phyloP scores from a whole-genome alignment of 1,140 invertebrate genomes.

The Caerostris darwini region DNA sequence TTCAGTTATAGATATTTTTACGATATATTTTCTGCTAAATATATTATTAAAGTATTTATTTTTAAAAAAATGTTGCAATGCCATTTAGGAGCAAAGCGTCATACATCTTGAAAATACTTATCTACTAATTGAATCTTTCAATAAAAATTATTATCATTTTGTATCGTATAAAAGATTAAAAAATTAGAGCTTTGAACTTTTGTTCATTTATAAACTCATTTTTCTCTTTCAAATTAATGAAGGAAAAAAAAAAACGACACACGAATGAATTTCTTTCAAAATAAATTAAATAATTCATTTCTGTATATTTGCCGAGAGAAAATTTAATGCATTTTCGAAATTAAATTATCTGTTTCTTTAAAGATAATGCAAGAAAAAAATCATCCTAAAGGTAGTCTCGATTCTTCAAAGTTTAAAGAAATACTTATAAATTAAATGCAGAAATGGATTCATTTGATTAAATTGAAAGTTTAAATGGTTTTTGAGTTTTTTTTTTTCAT shows the following conservation, averaged over 20 bases:
- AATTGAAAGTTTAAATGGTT: conserved; percentile 25
- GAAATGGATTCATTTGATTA: conserved; percentile 13
- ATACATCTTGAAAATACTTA: no score
- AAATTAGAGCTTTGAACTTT: neutral
- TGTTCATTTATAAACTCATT: neutral
- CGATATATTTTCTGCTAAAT: no score
- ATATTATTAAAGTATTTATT: no score
- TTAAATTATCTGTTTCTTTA: neutral
- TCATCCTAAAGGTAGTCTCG: neutral
- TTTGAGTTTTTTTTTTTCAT: neutral
- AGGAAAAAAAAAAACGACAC: neutral
- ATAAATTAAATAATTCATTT: neutral
- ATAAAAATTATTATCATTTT: no score
- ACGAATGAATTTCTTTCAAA: neutral
- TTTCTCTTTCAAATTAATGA: neutral
- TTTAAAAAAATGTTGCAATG: no score
- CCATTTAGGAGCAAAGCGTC: no score
- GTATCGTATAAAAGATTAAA: neutral
- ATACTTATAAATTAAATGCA: neutral
- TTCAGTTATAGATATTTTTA: no score
- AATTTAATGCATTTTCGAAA: neutral
- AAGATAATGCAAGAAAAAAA: neutral
- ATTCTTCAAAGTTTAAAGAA: neutral
- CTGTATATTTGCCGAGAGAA: neutral
- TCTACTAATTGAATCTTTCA: no score